phyloP scores from a whole-genome alignment of 2,797 vertebrate genomes.

The Adrianichthys oophorus region DNA sequence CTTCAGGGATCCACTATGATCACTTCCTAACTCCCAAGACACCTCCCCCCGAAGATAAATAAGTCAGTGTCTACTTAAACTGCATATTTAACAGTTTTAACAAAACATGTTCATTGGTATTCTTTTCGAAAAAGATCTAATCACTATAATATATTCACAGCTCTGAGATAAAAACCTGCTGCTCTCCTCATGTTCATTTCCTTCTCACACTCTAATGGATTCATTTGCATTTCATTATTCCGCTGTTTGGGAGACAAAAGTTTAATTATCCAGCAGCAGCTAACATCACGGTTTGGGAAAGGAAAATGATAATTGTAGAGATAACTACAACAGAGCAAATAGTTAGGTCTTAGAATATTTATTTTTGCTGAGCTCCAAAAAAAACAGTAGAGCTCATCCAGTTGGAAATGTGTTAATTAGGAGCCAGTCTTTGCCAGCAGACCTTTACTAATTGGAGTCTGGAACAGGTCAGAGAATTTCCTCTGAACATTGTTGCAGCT shows the following conservation, averaged over 20 bases:
- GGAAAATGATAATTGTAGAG: conserved; percentile 58
- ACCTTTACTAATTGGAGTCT: conserved; percentile 33
- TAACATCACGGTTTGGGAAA: conserved; percentile 29
- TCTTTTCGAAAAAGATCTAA: conserved; percentile 43
- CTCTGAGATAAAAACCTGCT: conserved; percentile 16
- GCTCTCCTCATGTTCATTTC: conserved; percentile 29
- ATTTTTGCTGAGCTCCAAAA: neutral
- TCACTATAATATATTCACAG: conserved; percentile 26
- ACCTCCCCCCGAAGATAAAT: too few species aligned
- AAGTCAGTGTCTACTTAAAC: neutral
- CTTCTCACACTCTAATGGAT: conserved; percentile 38
- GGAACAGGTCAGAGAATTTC: conserved; percentile 31
- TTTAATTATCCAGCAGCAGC: conserved; percentile 27
- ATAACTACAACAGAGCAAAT: conserved; percentile 50
- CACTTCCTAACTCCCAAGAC: too few species aligned
- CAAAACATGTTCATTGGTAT: conserved; percentile 31
- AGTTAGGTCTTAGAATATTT: conserved; percentile 12
- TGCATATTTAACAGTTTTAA: neutral
- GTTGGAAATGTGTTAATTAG: conserved; percentile 43
- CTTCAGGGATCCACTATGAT: too few species aligned
- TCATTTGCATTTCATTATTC: conserved; percentile 71
- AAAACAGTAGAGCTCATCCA: neutral
- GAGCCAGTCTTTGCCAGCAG: conserved; percentile 46
- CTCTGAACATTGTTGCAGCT: too few species aligned
- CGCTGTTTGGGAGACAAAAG: conserved; percentile 20